Evolutionary conservation across 2,888 invertebrate species (phyloP).

Genomic region (Drosophila phalerata): DNA sequence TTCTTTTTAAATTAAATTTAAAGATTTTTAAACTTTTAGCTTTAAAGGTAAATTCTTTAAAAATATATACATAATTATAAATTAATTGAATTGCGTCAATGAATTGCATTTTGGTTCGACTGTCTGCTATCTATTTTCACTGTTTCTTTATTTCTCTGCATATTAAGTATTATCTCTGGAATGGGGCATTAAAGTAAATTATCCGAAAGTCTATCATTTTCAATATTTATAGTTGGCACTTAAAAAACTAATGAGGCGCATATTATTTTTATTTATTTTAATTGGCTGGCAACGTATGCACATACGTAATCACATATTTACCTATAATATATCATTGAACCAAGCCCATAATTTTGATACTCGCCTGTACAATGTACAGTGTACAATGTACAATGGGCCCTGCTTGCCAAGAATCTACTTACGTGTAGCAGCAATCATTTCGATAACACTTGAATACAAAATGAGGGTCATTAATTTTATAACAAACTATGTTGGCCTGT

Average conservation of each 20-base stretch:
- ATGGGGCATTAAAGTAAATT: not conserved
- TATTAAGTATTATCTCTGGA: not conserved
- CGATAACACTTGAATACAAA: conserved; percentile 82
- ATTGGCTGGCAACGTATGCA: conserved; percentile 62
- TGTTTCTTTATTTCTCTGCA: no score
- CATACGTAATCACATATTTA: conserved; percentile 36
- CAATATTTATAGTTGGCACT: conserved; percentile 10
- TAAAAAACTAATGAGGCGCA: conserved; percentile 63
- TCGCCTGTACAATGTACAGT: conserved; percentile 4
- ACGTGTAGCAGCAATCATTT: conserved; percentile 76
- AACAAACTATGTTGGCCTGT: conserved; percentile 65
- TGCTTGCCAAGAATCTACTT: conserved; percentile 58
- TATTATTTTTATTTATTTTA: conserved; percentile 67
- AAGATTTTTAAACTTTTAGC: no score
- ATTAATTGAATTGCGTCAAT: no score
- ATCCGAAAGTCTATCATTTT: not conserved
- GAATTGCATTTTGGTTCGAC: no score
- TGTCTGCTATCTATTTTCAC: no score
- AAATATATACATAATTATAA: no score
- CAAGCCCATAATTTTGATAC: conserved; percentile 68
- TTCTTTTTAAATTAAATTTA: no score
- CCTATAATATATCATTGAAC: conserved; percentile 65
- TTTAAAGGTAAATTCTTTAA: no score
- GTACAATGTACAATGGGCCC: conserved; percentile 36
- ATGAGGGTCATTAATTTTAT: conserved; percentile 82